Conservation (phyloP, 2,888 invertebrate genomes). For the Achlya flavicornis region DNA sequence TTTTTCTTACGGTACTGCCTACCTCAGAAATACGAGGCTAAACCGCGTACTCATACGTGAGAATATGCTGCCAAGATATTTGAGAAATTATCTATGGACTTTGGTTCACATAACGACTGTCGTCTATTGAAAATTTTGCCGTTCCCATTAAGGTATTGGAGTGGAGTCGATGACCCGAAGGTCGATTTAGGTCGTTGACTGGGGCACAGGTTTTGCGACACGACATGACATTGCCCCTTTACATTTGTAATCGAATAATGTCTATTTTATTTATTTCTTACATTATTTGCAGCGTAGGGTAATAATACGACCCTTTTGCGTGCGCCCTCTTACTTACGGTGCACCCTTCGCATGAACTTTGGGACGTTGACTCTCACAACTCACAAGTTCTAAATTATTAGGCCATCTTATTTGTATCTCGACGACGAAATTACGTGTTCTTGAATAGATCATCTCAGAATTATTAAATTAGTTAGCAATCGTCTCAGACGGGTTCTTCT, state of each 20-base stretch:
- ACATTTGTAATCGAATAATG: slow-evolving; percentile 13
- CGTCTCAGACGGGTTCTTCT: background rate
- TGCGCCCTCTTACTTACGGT: slow-evolving; percentile 51
- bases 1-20: background rate
- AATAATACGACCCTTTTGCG: slow-evolving; percentile 48
- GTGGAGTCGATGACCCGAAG: slow-evolving; percentile 26
- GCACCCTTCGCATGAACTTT: slow-evolving; percentile 58
- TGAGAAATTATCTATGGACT: background rate
- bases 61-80: background rate
- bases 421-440: background rate
- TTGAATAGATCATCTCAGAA: slow-evolving; percentile 1
- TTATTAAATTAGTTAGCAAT: background rate
- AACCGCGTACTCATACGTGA: background rate
- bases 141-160: slow-evolving; percentile 10
- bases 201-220: slow-evolving; percentile 22
- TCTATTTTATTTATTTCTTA: slow-evolving; percentile 10
- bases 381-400: background rate
- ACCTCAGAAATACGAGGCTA: background rate
- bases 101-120: background rate
- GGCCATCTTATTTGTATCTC: slow-evolving; percentile 12
- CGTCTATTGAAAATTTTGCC: slow-evolving; percentile 7
- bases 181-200: slow-evolving; percentile 38
- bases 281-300: background rate
- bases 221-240: slow-evolving; percentile 10
- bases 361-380: slow-evolving; percentile 51